Evolutionary conservation across 2,797 vertebrate genomes (phyloP), one percentile per base, ranked within the genome.

Genomic region (Gymnothorax javanicus): DNA sequence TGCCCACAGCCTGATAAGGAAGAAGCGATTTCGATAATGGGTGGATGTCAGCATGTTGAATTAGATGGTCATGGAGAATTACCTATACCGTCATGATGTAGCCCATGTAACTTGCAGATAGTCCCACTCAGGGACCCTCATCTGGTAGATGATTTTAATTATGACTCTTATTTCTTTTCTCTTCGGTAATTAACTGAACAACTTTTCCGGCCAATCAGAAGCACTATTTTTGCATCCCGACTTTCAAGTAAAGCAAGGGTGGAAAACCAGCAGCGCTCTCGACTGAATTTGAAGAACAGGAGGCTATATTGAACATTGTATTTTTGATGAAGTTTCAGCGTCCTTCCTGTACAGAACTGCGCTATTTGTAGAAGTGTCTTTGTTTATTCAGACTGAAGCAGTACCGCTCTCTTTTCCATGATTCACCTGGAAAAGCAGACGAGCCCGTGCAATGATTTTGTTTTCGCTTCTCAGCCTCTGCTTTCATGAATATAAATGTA

Each of bases 401-500:
- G 43, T 56, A 20, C 23, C 7, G 11, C 77, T 81, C 15, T 20
- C 15, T 54, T 79, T 79, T 54, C 73, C 73, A 3, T 77, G 73
- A 77, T 15, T 81, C 43, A 81, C 50, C 77, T 56, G 20, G n/a
- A 56, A 12, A 77, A 56, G 9, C 77, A 81, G 2, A 54, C 43
- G 52, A 56, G 1, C 50, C 52, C 43, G 9, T 23, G 77, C 52
- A 8, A 81, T n/a, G 56, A 81, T 81, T 56, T 81, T 54, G 77
- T 56, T 81, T 81, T 81, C 20, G 33, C 43, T 54, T 56, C 52
- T 20, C 33, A 56, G 77, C 50, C 52, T 56, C 77, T 23, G 52
- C 50, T 23, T 81, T 81, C 77, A 81, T 81, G 77, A 81, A 81
- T 81, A 81, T 81, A 81, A 81, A 81, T 81, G 50, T n/a, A 17